A percentile compares a stretch with the other conserved stretches of the same genome.
phyloP scores from a whole-genome alignment of 2,113 vertebrate genomes.

The Zosterops pallidus region DNA sequence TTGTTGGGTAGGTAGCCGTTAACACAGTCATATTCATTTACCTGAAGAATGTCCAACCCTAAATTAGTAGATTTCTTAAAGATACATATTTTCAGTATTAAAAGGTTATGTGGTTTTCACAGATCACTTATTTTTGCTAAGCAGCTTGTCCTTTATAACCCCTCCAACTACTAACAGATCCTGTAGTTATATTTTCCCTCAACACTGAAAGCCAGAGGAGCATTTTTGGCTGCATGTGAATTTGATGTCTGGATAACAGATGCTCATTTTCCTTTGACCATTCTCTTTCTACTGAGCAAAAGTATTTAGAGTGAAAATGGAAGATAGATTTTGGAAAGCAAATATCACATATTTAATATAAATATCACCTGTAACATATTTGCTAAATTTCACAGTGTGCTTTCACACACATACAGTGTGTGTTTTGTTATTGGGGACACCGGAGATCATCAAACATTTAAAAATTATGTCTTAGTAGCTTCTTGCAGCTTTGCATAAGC shows the following conservation, averaged over 20 bases:
- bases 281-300: not conserved
- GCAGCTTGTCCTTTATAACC: not conserved
- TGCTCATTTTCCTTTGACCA: slow-evolving; percentile 19
- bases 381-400: not conserved
- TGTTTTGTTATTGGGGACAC: not conserved
- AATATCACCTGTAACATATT: not conserved
- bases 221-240: not conserved
- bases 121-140: not conserved
- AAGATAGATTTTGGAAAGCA: not conserved
- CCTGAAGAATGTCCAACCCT: not conserved
- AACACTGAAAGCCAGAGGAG: not conserved
- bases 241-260: slow-evolving; percentile 35
- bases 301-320: not conserved
- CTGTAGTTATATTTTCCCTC: slow-evolving; percentile 2
- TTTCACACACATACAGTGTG: not conserved
- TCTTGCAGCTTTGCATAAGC: not conserved
- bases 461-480: not conserved
- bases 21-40: not conserved
- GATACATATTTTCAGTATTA: not conserved
- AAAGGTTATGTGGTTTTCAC: not conserved
- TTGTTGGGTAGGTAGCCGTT: not conserved
- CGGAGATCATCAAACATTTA: not conserved
- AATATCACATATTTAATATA: not conserved
- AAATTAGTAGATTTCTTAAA: not conserved
- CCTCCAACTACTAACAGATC: not conserved